Conservation (phyloP, 2,113 vertebrate genomes). For the Tragelaphus strepsiceros region DNA sequence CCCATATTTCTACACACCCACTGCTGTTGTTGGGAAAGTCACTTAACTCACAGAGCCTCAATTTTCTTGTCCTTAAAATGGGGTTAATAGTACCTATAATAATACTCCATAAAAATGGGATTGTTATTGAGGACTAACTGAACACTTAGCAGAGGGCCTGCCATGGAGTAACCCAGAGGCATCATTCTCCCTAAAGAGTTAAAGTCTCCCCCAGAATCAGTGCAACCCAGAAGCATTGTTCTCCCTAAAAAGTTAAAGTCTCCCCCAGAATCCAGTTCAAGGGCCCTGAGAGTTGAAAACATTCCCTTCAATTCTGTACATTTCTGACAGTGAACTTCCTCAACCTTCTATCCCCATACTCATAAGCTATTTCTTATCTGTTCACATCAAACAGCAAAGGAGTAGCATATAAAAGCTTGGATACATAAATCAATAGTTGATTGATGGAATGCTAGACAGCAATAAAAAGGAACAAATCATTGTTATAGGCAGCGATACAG, state of each 20-base stretch:
- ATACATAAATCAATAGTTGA: background rate
- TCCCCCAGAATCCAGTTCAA: background rate
- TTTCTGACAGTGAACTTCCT: background rate
- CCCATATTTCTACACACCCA: background rate
- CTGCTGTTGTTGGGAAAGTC: background rate
- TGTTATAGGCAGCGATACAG: background rate
- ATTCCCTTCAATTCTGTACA: background rate
- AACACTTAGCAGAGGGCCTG: background rate
- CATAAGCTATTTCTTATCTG: background rate
- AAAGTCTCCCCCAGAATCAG: background rate
- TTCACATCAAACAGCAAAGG: background rate
- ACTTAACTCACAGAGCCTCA: background rate
- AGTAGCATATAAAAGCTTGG: background rate
- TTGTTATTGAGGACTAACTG: background rate
- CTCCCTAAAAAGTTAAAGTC: background rate
- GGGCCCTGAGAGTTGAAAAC: background rate
- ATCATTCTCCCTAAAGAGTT: background rate
- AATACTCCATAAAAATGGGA: background rate
- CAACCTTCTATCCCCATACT: background rate
- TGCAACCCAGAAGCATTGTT: background rate
- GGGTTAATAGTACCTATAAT: background rate
- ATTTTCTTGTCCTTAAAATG: constrained; percentile 11
- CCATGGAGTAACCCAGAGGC: background rate
- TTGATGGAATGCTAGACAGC: background rate
- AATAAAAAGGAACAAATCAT: background rate